Conservation (phyloP, 2,113 vertebrate genomes). For the Athene cunicularia region DNA sequence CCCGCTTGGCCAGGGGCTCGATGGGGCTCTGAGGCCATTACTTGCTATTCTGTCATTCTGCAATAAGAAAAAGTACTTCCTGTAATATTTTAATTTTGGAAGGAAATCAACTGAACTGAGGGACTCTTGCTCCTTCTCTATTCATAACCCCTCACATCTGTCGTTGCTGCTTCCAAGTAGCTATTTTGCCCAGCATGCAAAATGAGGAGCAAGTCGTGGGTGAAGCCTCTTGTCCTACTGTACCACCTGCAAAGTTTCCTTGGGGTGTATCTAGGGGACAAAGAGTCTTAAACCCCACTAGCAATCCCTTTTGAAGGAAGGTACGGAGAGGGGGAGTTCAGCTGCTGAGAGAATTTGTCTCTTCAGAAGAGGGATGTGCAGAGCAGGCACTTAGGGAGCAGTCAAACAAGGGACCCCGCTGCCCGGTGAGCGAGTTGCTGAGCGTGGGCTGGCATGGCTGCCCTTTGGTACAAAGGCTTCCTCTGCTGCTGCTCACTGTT, state of each 20-base stretch:
- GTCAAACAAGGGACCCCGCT: not conserved
- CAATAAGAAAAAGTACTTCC: not conserved
- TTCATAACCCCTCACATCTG: not conserved
- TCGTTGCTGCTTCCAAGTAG: not conserved
- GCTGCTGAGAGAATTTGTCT: not conserved
- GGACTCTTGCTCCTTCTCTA: not conserved
- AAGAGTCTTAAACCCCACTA: not conserved
- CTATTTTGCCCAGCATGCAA: not conserved
- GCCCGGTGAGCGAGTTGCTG: too few relatives aligned
- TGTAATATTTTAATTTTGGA: not conserved
- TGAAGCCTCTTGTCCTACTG: not conserved
- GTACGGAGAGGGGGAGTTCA: not conserved
- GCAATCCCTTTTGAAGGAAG: not conserved
- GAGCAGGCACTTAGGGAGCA: rapidly evolving
- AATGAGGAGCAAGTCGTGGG: not conserved
- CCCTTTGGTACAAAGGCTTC: not conserved
- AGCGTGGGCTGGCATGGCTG: rapidly evolving
- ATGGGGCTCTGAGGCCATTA: not conserved
- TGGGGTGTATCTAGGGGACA: not conserved
- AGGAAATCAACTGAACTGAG: not conserved
- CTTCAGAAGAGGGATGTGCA: not conserved
- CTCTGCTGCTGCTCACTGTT: rapidly evolving
- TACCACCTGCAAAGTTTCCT: not conserved
- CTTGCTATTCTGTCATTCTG: not conserved
- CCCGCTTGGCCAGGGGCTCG: too few relatives aligned